A percentile compares a stretch with the other conserved stretches of the same genome.
Conservation (phyloP, 2,888 invertebrate genomes). For the Lasioglossum calceatum region DNA sequence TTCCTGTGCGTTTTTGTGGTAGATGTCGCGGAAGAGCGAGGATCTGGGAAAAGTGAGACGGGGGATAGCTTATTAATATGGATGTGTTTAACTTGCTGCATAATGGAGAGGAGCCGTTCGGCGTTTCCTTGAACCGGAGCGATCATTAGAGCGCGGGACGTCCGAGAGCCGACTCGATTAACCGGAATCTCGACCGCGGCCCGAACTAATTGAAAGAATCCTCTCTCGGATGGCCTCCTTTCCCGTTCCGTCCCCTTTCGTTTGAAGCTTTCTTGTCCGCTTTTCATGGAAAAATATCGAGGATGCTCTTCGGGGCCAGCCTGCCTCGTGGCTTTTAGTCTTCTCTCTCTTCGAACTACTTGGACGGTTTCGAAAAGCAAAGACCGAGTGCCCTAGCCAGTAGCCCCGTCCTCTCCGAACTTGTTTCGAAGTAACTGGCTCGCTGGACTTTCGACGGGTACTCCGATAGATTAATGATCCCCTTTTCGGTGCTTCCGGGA, state of each 20-base stretch:
- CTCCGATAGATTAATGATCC: slow-evolving; percentile 40
- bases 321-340: slow-evolving; percentile 6
- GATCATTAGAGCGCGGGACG: slow-evolving; percentile 71
- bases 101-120: slow-evolving; percentile 71
- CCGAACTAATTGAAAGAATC: slow-evolving; percentile 75
- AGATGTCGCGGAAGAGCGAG: slow-evolving; percentile 33
- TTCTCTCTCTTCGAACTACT: neutral
- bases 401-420: slow-evolving; percentile 1
- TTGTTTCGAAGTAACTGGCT: slow-evolving; percentile 32
- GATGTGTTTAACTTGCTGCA: slow-evolving; percentile 77
- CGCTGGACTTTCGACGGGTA: slow-evolving; percentile 16
- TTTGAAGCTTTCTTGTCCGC: neutral
- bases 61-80: slow-evolving; percentile 77
- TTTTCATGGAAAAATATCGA: slow-evolving; percentile 36
- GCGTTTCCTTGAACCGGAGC: slow-evolving; percentile 54
- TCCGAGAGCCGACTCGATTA: slow-evolving; percentile 68
- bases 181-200: slow-evolving; percentile 64
- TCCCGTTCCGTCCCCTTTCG: neutral
- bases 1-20: slow-evolving; percentile 47
- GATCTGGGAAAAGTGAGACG: neutral
- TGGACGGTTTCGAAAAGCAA: slow-evolving; percentile 16
- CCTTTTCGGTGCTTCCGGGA: neutral
- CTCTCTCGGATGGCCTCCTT: slow-evolving; percentile 42
- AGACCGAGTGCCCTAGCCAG: neutral
- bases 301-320: neutral